Evolutionary conservation across 2,113 vertebrate genomes (phyloP), one percentile per base, ranked within the genome.

Genomic region (Smithornis capensis): DNA sequence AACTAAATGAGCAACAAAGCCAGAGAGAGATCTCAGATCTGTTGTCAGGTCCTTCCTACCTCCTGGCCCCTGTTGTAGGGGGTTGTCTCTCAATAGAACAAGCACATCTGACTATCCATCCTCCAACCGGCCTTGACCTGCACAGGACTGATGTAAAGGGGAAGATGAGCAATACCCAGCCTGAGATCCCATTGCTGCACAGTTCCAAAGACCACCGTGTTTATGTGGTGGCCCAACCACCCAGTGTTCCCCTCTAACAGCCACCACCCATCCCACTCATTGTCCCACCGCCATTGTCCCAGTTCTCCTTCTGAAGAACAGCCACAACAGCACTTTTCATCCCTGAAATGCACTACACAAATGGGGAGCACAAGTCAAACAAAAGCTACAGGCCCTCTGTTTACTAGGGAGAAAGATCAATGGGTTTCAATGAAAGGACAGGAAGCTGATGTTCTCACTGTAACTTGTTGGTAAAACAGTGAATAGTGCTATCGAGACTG

Each of bases 391-490:
- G 83, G 86, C 45, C 2, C 87, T 89, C 96, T 96, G 97, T 96
- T 97, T 97, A 96, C 96, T 62, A 81, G 92, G 63, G 76, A 93
- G 78, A 89, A 95, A 96, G 93, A 97, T 97, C 97, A 96, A 97
- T 97, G 96, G 89, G 90, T 80, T 96, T 87, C 82, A 90, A 71
- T 97, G 96, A 98, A 98, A 98, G 95, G 95, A 92, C 97, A 97
- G 98, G 97, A 97, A 97, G 97, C 95, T 85, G 87, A 94, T 96
- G 94, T 87, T 96, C 97, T 94, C 81, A 67, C 89, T 96, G 95
- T 94, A 94, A 88, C 96, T 97, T 97, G 97, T 95, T 95, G 94
- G 96, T 95, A 85, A 93, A 73, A 60, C 69, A 79, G 84, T 91
- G 94, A 97, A 95, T 97, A 94, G 95, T 88, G 91, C 77, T 71